A percentile compares a stretch with the other conserved stretches of the same genome.
These are phyloP conservation scores for Pelosia muscerda DNA, from an alignment of 2,888 invertebrate species.

Conservation along the genomic window DNA sequence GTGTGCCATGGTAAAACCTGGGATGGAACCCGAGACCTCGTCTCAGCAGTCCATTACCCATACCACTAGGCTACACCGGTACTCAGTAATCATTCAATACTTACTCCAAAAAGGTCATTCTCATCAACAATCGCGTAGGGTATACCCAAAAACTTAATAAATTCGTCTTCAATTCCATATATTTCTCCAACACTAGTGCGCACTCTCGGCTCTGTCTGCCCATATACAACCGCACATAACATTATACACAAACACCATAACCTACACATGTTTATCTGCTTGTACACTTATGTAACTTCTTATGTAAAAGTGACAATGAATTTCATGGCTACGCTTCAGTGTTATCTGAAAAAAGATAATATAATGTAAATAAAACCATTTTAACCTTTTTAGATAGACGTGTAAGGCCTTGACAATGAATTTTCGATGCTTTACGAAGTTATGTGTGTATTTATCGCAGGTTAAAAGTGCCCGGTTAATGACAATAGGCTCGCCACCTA, in stretches of 20 bases:
- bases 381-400: background rate
- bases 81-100: too few relatives aligned
- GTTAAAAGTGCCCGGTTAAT: too few relatives aligned
- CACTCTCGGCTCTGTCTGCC: background rate
- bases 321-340: background rate
- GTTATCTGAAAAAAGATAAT: background rate
- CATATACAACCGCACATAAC: background rate
- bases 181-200: slow-evolving; percentile 2
- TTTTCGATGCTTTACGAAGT: too few relatives aligned
- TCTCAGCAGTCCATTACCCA: too few relatives aligned
- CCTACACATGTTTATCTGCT: background rate
- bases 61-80: too few relatives aligned
- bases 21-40: too few relatives aligned
- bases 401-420: too few relatives aligned
- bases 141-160: slow-evolving; percentile 14
- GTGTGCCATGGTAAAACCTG: too few relatives aligned
- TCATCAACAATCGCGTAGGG: slow-evolving; percentile 19
- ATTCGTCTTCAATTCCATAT: background rate
- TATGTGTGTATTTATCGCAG: too few relatives aligned
- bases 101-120: slow-evolving; percentile 18
- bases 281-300: background rate
- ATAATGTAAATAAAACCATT: background rate
- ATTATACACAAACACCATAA: background rate
- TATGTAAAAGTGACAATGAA: background rate
- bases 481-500: too few relatives aligned